Conservation (phyloP, 2,888 invertebrate species). For the Acanthacorydalis orientalis region DNA sequence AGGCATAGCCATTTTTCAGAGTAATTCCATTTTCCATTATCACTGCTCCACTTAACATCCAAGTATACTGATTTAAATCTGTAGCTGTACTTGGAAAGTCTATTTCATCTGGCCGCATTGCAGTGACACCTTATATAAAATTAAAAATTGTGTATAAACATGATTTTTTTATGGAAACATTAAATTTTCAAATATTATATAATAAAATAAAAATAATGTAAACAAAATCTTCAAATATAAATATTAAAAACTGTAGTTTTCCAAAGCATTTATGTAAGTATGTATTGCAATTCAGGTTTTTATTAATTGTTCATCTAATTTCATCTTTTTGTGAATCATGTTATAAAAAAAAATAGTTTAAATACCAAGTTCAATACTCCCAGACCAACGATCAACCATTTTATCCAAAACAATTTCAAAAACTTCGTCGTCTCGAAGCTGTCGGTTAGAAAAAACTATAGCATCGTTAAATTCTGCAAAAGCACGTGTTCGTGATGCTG, state of each 20-base stretch:
- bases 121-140: constrained; percentile 47
- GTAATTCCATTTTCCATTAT: constrained; percentile 83
- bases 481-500: constrained; percentile 73
- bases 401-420: constrained; percentile 82
- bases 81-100: constrained; percentile 81
- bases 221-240: no score
- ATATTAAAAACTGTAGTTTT: no score
- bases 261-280: no score
- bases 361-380: constrained; percentile 60
- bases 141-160: constrained; percentile 14
- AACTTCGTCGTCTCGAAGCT: constrained; percentile 75
- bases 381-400: constrained; percentile 86
- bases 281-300: no score
- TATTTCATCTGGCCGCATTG: constrained; percentile 78
- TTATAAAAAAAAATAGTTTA: constrained; percentile 26
- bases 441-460: constrained; percentile 78
- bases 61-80: constrained; percentile 79
- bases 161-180: no score
- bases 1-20: constrained; percentile 65
- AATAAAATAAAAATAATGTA: no score
- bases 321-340: no score
- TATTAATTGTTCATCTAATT: no score
- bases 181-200: no score
- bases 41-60: constrained; percentile 82
- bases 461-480: constrained; percentile 89